These are phyloP conservation scores for Lasioglossum baleicum DNA, from an alignment of 1,140 invertebrate genomes.

Conservation along the genomic window DNA sequence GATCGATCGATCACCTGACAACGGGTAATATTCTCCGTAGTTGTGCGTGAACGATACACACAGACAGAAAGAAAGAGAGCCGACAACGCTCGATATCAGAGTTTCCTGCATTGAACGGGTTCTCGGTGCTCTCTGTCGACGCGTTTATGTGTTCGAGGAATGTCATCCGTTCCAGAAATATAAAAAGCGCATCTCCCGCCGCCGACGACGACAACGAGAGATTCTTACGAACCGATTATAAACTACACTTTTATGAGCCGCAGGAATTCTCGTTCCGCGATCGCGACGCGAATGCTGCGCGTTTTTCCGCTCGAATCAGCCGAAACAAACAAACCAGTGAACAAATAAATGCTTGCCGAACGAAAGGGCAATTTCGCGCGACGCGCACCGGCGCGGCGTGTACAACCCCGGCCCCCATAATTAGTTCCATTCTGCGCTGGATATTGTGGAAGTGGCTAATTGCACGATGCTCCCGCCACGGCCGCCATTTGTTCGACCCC, in stretches of 20 bases:
- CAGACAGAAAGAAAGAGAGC: too few relatives aligned
- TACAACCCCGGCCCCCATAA: neutral
- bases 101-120: neutral
- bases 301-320: neutral
- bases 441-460: slow-evolving; percentile 28
- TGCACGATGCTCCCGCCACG: neutral
- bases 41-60: too few relatives aligned
- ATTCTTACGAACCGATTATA: neutral
- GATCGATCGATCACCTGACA: slow-evolving; percentile 20
- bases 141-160: slow-evolving; percentile 1
- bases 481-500: slow-evolving; percentile 16
- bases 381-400: neutral
- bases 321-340: neutral
- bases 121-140: neutral
- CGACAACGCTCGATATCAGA: too few relatives aligned
- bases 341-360: too few relatives aligned
- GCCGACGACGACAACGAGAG: too few relatives aligned
- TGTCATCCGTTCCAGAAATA: slow-evolving; percentile 4
- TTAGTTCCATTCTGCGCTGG: slow-evolving; percentile 10
- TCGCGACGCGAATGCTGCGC: neutral
- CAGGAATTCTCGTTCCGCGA: neutral
- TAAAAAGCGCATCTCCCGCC: neutral
- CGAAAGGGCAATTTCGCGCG: slow-evolving; percentile 4
- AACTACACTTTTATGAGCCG: neutral
- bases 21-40: slow-evolving; percentile 2